phyloP scores from a whole-genome alignment of 2,797 vertebrate species.

The Triplophysa bombifrons region DNA sequence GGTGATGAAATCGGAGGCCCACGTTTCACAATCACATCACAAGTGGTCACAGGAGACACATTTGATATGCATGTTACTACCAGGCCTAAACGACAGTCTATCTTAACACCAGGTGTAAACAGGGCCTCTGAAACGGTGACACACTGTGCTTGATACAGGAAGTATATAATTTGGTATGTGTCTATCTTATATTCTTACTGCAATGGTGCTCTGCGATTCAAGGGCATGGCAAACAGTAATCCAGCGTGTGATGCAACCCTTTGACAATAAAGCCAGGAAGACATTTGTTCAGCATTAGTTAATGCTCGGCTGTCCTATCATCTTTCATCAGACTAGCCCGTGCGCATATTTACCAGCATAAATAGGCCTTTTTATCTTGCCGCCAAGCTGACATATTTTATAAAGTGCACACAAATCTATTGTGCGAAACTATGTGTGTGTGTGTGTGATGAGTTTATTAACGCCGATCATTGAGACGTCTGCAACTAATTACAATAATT shows the following conservation, averaged over 20 bases:
- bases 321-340: conserved; percentile 43
- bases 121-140: not conserved
- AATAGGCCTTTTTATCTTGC: conserved; percentile 38
- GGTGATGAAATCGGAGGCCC: not conserved
- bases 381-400: conserved; percentile 12
- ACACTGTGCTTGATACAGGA: not conserved
- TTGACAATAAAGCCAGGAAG: conserved; percentile 37
- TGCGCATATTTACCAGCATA: conserved; percentile 29
- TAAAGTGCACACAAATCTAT: conserved; percentile 1
- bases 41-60: not conserved
- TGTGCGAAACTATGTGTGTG: not conserved
- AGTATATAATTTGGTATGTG: conserved; percentile 14
- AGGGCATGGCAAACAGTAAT: conserved; percentile 26
- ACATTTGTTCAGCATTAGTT: conserved; percentile 54
- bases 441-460: conserved; percentile 1
- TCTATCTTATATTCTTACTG: conserved; percentile 23
- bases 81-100: not conserved
- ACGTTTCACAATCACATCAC: not conserved
- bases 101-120: not conserved
- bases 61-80: too few species aligned
- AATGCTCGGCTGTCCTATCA: conserved; percentile 48
- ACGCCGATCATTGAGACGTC: not conserved
- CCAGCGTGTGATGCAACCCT: conserved; percentile 41
- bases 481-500: conserved; percentile 37
- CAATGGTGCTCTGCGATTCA: conserved; percentile 43